Percentiles rank a stretch among this genome's conserved stretches.
phyloP scores from a whole-genome alignment of 2,888 invertebrate species.

The Nemoura dubitans region DNA sequence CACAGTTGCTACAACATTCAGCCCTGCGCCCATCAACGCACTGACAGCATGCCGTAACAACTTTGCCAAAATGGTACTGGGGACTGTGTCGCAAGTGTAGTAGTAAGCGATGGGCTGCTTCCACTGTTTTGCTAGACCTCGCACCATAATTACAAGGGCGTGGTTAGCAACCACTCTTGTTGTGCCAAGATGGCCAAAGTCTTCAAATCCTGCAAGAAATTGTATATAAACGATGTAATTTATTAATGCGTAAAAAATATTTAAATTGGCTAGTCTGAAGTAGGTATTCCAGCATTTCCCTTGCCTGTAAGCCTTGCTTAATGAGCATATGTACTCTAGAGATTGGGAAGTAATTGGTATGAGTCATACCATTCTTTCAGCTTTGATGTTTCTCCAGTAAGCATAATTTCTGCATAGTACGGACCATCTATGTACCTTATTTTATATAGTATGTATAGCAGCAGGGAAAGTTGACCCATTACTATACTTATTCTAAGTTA shows the following conservation, averaged over 20 bases:
- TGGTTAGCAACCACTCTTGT: constrained; percentile 33
- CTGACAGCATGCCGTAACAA: constrained; percentile 14
- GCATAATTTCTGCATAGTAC: not conserved
- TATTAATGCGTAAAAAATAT: too few species aligned
- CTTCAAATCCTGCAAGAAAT: constrained; percentile 35
- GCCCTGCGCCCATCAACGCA: not conserved
- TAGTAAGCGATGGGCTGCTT: constrained; percentile 34
- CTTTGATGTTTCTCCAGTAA: not conserved
- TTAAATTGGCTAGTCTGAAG: too few species aligned
- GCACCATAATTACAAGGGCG: constrained; percentile 30
- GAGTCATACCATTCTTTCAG: not conserved
- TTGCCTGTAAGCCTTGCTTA: too few species aligned
- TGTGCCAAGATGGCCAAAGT: constrained; percentile 31
- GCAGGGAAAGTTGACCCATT: not conserved
- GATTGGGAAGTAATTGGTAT: too few species aligned
- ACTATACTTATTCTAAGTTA: too few species aligned
- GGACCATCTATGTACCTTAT: too few species aligned
- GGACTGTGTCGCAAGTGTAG: constrained; percentile 10
- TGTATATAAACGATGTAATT: too few species aligned
- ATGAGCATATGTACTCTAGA: too few species aligned
- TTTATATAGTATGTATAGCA: not conserved
- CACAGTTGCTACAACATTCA: constrained; percentile 21
- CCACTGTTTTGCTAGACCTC: constrained; percentile 2
- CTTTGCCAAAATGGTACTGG: not conserved
- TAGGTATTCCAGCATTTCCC: too few species aligned